Base-by-base conservation (phyloP, 1,140 invertebrate species). In the Cyclina sinensis region DNA sequence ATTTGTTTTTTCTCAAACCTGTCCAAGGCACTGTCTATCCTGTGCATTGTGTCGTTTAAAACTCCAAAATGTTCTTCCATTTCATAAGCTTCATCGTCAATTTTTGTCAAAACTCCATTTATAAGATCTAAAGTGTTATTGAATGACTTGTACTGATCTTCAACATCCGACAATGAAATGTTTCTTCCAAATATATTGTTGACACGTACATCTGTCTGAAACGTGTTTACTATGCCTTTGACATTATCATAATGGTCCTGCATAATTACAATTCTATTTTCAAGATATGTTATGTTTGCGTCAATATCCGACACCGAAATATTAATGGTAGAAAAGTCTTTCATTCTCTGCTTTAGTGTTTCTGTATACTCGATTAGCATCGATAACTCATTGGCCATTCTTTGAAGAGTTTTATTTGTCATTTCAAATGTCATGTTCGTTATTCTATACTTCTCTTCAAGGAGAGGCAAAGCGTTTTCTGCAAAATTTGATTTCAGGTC, bases 221-320 rank as follows among this genome's bases (percentile, higher is more conserved):
- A 65, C 11, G 21, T 62, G 54, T 59, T 46, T 12, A 87, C 76
- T 9, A 87, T 80, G 62, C 62, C 76, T 54, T 79, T 51, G 1
- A 80, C 76, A 70, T 87, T 70, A 46, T 68, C 54, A 30, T 87
- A 87, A 80, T 87, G 85, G 1, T 80, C 51, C 24, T 79, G 21
- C 85, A 87, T 87, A 68, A 79, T 87, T 18, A 65, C 18, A 2
- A 87, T 59, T 54, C 76, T 43, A 70, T 87, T 35, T 70, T 87
- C 85, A 27, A 87, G 76, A 32, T 68, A n/a, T 70, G 39, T 80
- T n/a, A 87, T 65, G 16, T 87, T 59, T 32, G 54, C 57, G 18
- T 80, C 57, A 32, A 70, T 87, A 46, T 87, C 85, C 5, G 59
- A 46, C 43, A 78, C 30, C 0, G 85, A 51, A 32, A 87, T 87